These are phyloP conservation scores for Zele albiditarsus DNA, from an alignment of 2,888 invertebrate species.

Conservation along the genomic window DNA sequence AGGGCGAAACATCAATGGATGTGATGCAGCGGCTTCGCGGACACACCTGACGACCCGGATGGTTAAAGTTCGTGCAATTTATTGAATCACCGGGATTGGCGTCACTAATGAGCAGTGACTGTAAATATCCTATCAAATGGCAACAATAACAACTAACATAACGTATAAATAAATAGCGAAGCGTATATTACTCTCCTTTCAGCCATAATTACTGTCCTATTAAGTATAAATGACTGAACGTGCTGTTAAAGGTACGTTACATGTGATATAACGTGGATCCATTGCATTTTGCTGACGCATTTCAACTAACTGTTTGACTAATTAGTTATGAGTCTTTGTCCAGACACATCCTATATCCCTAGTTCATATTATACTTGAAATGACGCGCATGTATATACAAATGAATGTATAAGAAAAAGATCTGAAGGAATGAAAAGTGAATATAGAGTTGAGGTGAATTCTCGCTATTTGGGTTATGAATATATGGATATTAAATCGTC, in stretches of 20 bases:
- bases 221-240: not conserved
- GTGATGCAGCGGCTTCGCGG: constrained; percentile 61
- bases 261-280: no score
- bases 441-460: not conserved
- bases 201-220: no score
- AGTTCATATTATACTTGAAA: not conserved
- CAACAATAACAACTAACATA: not conserved
- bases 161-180: not conserved
- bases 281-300: no score
- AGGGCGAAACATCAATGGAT: constrained; percentile 53
- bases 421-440: not conserved
- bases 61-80: constrained; percentile 7
- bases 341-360: not conserved
- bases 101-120: not conserved
- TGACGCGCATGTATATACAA: not conserved
- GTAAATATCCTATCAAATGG: not conserved
- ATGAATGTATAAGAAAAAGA: not conserved
- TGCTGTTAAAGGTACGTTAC: no score
- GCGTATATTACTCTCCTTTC: no score
- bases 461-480: not conserved
- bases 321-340: not conserved
- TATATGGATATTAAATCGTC: not conserved
- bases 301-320: no score
- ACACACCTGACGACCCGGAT: constrained; percentile 2
- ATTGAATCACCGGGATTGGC: not conserved